A percentile compares a stretch with the other conserved stretches of the same genome.
Conservation (phyloP, 2,888 invertebrate species). For the Tridacna crocea region DNA sequence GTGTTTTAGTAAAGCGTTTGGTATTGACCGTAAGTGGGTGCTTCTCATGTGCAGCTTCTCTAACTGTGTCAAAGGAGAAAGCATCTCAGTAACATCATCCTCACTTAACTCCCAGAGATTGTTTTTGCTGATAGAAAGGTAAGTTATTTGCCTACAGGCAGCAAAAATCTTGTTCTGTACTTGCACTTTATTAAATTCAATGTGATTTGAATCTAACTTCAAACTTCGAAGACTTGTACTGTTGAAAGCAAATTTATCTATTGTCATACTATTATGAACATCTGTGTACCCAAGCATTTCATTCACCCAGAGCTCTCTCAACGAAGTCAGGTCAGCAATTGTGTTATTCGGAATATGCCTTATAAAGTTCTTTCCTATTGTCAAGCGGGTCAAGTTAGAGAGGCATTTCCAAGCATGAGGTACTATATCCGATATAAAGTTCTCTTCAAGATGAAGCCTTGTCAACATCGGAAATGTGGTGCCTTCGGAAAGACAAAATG, state of each 20-base stretch:
- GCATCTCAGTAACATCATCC: neutral
- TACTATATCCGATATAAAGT: neutral
- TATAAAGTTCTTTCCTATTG: neutral
- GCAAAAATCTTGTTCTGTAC: neutral
- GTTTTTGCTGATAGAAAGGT: neutral
- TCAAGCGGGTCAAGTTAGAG: neutral
- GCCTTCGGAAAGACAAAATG: neutral
- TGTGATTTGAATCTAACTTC: neutral
- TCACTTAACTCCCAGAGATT: neutral
- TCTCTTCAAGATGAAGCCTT: neutral
- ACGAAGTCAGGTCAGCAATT: neutral
- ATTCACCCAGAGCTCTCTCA: neutral
- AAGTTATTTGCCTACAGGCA: neutral
- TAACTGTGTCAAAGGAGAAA: conserved; percentile 13
- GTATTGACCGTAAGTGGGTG: neutral
- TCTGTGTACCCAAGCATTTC: neutral
- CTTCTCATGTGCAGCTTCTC: neutral
- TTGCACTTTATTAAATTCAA: neutral
- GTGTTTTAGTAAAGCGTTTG: neutral
- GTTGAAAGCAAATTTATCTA: neutral
- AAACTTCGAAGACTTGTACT: neutral
- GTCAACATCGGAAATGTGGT: neutral
- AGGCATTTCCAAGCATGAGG: neutral
- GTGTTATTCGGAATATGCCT: conserved; percentile 7
- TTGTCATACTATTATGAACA: neutral